A percentile compares a stretch with the other conserved stretches of the same genome.
phyloP scores from a whole-genome alignment of 1,140 invertebrate genomes.

The Lanistes nyassanus region DNA sequence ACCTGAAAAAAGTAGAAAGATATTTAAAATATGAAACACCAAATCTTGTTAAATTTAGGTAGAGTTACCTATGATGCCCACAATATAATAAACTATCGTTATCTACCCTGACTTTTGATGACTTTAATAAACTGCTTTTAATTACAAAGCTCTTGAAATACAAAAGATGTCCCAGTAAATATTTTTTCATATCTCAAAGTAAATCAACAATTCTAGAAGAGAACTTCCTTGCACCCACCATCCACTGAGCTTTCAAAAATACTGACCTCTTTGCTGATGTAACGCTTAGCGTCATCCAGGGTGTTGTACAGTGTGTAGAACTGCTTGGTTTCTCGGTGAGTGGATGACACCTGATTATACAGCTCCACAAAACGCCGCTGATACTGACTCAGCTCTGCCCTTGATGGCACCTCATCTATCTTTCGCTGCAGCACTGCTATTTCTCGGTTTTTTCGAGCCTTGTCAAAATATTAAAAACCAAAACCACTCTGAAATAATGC shows the following conservation, averaged over 20 bases:
- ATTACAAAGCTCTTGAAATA: too few species aligned
- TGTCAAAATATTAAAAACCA: not conserved
- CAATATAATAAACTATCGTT: too few species aligned
- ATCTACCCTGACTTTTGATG: too few species aligned
- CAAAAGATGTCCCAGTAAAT: too few species aligned
- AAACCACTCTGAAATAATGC: not conserved
- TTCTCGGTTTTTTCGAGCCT: slow-evolving; percentile 84
- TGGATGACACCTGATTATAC: slow-evolving; percentile 91
- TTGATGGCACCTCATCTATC: slow-evolving; percentile 90
- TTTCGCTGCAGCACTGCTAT: slow-evolving; percentile 81
- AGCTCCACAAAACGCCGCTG: slow-evolving; percentile 94
- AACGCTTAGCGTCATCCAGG: slow-evolving; percentile 91
- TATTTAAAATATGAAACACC: not conserved
- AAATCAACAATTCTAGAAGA: not conserved
- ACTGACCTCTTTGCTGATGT: slow-evolving; percentile 89
- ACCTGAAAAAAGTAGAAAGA: slow-evolving; percentile 42
- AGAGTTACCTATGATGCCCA: too few species aligned
- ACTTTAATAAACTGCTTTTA: too few species aligned
- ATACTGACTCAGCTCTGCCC: slow-evolving; percentile 93
- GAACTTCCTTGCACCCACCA: too few species aligned
- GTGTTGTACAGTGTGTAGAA: slow-evolving; percentile 97
- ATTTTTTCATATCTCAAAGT: not conserved
- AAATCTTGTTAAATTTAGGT: too few species aligned
- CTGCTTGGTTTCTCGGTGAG: slow-evolving; percentile 96
- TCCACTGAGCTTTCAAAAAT: slow-evolving; percentile 36